Evolutionary conservation across 2,113 vertebrate genomes (phyloP), one percentile per base, ranked within the genome.

Genomic region (Pedionomus torquatus): DNA sequence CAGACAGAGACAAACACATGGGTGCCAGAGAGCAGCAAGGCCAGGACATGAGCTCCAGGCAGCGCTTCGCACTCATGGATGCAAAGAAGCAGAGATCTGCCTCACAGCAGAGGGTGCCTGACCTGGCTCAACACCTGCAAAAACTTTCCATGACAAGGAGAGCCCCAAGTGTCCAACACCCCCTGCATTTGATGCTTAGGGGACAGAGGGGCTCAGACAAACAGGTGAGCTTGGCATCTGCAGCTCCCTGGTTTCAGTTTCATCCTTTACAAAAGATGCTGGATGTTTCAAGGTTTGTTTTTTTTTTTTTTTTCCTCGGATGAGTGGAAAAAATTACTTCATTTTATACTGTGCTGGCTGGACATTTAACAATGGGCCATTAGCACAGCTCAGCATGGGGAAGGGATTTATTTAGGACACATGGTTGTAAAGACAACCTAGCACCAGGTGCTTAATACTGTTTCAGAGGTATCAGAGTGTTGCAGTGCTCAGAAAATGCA

Each of bases 361-460:
- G 76, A 61, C 90, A 80, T 80, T 89, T 89, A 92, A 92, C 81
- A 95, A 94, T 31, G 68, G 93, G 65, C 69, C 81, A 91, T 89
- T 84, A 96, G 80, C 77, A 68, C 8, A 1, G 87, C 93, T 89
- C 95, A 87, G 87, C 83, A 13, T 44, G 65, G 84, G 83, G 52
- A 97, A 89, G 17, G 83, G 95, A 95, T 96, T 94, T 87, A 89
- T 95, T 97, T 84, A 94, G 89, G 91, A 57, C 55, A 89, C 74
- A 51, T 3, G 5, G 65, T n/a, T 92, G 83, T 78, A 91, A 83
- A 95, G 93, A 91, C 94, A 92, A 72, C 89, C 91, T 81, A 51
- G 77, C 84, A 89, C 74, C 94, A 95, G 91, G 94, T 95, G 74
- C 84, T 96, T 95, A 95, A 96, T 84, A 89, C 83, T 2, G 4